Percentiles rank a stretch among this genome's conserved stretches.
These are phyloP conservation scores for Acrocephalus scirpaceus DNA, from an alignment of 2,797 vertebrate genomes.

Conservation along the genomic window DNA sequence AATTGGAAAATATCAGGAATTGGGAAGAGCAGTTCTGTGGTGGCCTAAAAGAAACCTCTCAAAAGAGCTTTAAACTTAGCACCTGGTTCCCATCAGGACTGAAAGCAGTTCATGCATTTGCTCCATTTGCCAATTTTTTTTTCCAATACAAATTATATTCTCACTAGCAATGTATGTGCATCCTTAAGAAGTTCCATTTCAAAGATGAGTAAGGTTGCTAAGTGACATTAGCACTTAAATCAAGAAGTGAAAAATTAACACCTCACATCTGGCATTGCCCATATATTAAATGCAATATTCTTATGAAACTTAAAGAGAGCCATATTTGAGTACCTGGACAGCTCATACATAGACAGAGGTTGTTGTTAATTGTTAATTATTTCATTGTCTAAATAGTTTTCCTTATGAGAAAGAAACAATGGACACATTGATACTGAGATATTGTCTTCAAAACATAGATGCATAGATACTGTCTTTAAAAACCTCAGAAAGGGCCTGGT, in stretches of 20 bases:
- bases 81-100: not conserved
- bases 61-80: not conserved
- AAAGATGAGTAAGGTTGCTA: slow-evolving; percentile 32
- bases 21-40: not conserved
- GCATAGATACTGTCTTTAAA: not conserved
- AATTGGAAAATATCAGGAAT: not conserved
- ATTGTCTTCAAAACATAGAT: not conserved
- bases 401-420: not conserved
- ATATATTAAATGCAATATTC: not conserved
- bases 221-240: not conserved
- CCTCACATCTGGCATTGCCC: slow-evolving; percentile 34
- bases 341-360: not conserved
- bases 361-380: not conserved
- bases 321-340: not conserved
- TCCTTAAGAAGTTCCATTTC: not conserved
- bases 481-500: not conserved
- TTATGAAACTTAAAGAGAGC: not conserved
- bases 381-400: not conserved
- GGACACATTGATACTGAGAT: not conserved
- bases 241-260: slow-evolving; percentile 34
- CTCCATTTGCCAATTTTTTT: not conserved
- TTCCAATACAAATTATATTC: not conserved
- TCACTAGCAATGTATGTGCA: not conserved
- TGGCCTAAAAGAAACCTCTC: not conserved
- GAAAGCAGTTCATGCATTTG: not conserved